These are phyloP conservation scores for Podilymbus podiceps DNA, from an alignment of 2,113 vertebrate species.

Conservation along the genomic window DNA sequence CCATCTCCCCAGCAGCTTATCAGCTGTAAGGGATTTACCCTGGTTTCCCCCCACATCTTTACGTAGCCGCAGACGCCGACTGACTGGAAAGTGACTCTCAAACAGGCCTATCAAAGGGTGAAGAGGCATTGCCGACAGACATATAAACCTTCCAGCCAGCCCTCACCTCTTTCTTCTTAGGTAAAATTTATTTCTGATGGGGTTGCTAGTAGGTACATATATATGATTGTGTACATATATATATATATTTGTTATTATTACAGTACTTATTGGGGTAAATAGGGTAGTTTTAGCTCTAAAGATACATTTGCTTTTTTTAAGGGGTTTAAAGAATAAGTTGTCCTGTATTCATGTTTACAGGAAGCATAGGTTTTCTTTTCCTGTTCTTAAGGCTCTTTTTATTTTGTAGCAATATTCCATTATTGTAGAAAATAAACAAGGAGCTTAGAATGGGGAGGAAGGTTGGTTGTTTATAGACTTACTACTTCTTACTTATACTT, in stretches of 20 bases:
- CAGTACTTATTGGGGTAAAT: too few species aligned
- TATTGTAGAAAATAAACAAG: neutral
- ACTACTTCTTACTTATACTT: too few species aligned
- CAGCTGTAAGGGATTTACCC: rapidly evolving
- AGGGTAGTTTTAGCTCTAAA: neutral
- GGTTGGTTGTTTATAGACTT: neutral
- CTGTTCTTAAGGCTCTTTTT: neutral
- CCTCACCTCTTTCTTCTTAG: rapidly evolving
- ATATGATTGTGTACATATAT: too few species aligned
- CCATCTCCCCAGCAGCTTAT: rapidly evolving
- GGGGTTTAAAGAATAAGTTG: neutral
- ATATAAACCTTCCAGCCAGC: neutral
- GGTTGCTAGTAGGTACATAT: neutral
- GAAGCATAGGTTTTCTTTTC: neutral
- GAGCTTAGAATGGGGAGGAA: neutral
- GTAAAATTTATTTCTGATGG: neutral
- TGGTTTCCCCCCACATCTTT: neutral
- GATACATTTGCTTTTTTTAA: neutral
- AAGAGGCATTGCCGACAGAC: neutral
- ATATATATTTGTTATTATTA: too few species aligned
- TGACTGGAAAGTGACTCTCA: neutral
- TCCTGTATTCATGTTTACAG: rapidly evolving
- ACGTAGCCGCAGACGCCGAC: neutral
- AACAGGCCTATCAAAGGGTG: neutral
- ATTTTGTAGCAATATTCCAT: neutral